A percentile compares a stretch with the other conserved stretches of the same genome.
Conservation (phyloP, 2,797 vertebrate genomes). For the Schizopygopsis malacanthus region DNA sequence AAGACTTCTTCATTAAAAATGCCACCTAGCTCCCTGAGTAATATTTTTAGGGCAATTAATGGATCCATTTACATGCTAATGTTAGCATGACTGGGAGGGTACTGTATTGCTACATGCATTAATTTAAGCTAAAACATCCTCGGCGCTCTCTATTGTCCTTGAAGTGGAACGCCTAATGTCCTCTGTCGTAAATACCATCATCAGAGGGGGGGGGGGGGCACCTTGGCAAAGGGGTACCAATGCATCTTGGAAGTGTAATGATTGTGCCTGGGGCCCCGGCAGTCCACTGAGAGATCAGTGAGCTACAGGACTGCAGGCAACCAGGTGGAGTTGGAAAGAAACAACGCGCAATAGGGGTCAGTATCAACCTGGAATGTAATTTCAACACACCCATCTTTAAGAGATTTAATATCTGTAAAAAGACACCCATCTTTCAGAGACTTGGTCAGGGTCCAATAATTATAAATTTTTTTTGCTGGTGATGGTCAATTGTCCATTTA, state of each 20-base stretch:
- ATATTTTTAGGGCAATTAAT: conserved; percentile 48
- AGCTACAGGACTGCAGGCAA: conserved; percentile 57
- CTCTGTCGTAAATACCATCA: conserved; percentile 51
- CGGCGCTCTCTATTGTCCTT: conserved; percentile 48
- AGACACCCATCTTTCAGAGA: neutral
- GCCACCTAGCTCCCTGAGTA: conserved; percentile 14
- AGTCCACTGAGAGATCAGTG: conserved; percentile 23
- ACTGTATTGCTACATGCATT: conserved; percentile 49
- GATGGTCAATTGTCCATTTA: neutral
- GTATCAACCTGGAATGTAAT: conserved; percentile 14
- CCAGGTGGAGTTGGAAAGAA: conserved; percentile 58
- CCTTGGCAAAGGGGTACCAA: conserved; percentile 58
- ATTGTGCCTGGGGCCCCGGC: conserved; percentile 59
- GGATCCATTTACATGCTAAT: conserved; percentile 58
- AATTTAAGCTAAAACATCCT: conserved; percentile 56
- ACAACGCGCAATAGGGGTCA: conserved; percentile 46
- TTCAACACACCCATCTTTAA: conserved; percentile 23
- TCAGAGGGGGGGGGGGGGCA: conserved; percentile 24
- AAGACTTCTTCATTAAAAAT: conserved; percentile 45
- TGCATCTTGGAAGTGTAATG: conserved; percentile 60
- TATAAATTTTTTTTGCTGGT: neutral
- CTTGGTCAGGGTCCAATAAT: neutral
- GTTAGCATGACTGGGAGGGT: conserved; percentile 35
- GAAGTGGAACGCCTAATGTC: conserved; percentile 46
- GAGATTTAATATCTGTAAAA: neutral